Conservation (phyloP, 1,140 invertebrate species). For the Temnothorax curvispinosus region DNA sequence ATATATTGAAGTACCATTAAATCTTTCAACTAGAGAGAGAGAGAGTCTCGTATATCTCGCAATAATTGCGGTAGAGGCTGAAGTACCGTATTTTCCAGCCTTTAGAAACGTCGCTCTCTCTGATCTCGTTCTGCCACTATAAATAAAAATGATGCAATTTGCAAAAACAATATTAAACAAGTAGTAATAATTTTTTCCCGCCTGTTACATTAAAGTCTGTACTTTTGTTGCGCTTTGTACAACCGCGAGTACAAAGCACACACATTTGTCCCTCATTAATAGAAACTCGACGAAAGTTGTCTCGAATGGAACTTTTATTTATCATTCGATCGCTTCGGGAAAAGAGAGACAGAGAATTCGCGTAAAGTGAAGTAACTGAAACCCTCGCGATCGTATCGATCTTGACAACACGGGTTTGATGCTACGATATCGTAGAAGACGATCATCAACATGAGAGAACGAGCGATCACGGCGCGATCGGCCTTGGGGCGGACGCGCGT, state of each 20-base stretch:
- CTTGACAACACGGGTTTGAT: constrained; percentile 15
- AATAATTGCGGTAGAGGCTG: background rate
- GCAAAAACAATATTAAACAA: background rate
- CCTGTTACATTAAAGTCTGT: background rate
- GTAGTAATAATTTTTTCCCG: background rate
- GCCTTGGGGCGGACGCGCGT: constrained; percentile 22
- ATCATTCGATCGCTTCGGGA: constrained; percentile 1
- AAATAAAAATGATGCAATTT: background rate
- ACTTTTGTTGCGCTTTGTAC: background rate
- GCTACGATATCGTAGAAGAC: background rate
- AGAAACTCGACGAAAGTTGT: background rate
- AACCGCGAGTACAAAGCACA: too few relatives aligned
- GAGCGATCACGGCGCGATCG: constrained; percentile 21
- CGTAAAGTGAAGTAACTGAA: background rate
- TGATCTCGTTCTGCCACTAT: background rate
- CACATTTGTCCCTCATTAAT: constrained; percentile 2
- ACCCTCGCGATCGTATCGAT: constrained; percentile 47
- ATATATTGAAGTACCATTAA: constrained; percentile 41
- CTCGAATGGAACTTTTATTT: background rate
- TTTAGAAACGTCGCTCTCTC: background rate
- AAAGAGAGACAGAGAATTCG: constrained; percentile 8
- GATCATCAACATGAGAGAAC: constrained; percentile 32
- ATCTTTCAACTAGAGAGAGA: constrained; percentile 25
- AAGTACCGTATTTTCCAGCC: background rate
- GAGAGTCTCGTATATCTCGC: background rate